phyloP scores from a whole-genome alignment of 2,888 invertebrate genomes.

The Dynastes tityus region DNA sequence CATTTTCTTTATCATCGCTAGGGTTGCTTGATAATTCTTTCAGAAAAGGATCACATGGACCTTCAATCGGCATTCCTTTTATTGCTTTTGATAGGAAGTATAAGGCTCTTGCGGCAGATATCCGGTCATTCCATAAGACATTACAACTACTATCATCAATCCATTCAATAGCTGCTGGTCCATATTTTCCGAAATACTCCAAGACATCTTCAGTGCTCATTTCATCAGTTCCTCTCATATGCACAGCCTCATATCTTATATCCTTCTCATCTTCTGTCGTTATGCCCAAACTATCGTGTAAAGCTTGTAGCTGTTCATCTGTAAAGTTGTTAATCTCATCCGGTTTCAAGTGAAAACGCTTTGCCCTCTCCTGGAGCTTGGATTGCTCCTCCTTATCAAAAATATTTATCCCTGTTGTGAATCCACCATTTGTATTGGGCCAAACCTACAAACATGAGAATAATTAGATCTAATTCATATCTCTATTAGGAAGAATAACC shows the following conservation, averaged over 20 bases:
- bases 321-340: slow-evolving; percentile 68
- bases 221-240: slow-evolving; percentile 83
- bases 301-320: slow-evolving; percentile 68
- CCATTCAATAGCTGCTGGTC: slow-evolving; percentile 87
- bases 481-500: slow-evolving; percentile 8
- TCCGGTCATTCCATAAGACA: slow-evolving; percentile 76
- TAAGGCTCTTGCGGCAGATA: slow-evolving; percentile 76
- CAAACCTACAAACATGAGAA: slow-evolving; percentile 57
- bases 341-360: slow-evolving; percentile 73
- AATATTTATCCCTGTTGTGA: slow-evolving; percentile 72
- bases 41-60: slow-evolving; percentile 60
- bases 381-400: slow-evolving; percentile 71
- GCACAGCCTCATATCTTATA: slow-evolving; percentile 81
- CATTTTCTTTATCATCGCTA: slow-evolving; percentile 44
- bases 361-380: slow-evolving; percentile 74
- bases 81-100: slow-evolving; percentile 73
- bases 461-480: not conserved
- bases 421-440: slow-evolving; percentile 67
- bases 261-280: slow-evolving; percentile 76
- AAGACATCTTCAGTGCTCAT: slow-evolving; percentile 86
- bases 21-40: slow-evolving; percentile 58
- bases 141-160: slow-evolving; percentile 86
- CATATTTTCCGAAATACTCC: slow-evolving; percentile 83
- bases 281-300: slow-evolving; percentile 73
- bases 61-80: slow-evolving; percentile 58